A percentile compares a stretch with the other conserved stretches of the same genome.
Evolutionary conservation across 2,797 vertebrate genomes (phyloP).

Genomic region (Pygocentrus nattereri): DNA sequence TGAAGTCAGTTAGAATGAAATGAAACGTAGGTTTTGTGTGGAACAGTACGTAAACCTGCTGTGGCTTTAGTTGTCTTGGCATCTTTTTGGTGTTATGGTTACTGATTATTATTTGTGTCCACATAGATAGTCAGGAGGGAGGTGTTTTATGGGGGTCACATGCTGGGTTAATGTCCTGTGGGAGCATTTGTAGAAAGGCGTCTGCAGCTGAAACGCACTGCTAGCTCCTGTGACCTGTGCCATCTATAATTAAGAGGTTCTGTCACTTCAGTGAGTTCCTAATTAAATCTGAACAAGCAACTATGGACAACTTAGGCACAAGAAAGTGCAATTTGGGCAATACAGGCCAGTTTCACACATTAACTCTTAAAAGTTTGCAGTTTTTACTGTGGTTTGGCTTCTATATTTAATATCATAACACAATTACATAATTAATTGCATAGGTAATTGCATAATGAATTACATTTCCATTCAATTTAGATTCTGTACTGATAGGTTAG

Average conservation of each 20-base stretch:
- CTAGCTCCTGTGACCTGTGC: slow-evolving; percentile 73
- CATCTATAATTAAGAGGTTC: slow-evolving; percentile 77
- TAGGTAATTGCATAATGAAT: background rate
- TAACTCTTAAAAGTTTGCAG: background rate
- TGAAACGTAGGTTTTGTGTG: background rate
- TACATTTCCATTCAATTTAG: no score
- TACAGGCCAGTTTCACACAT: background rate
- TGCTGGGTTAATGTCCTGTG: slow-evolving; percentile 73
- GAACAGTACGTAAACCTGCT: background rate
- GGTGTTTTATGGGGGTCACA: slow-evolving; percentile 77
- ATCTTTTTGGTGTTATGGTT: slow-evolving; percentile 31
- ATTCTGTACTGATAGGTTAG: no score
- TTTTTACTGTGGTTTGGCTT: background rate
- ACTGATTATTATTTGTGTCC: slow-evolving; percentile 62
- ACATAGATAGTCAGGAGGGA: slow-evolving; percentile 69
- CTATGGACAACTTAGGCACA: slow-evolving; percentile 57
- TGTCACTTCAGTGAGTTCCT: slow-evolving; percentile 76
- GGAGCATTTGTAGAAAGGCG: slow-evolving; percentile 44
- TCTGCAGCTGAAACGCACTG: slow-evolving; percentile 55
- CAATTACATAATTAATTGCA: background rate
- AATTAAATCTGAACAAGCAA: slow-evolving; percentile 82
- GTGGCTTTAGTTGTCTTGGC: slow-evolving; percentile 58
- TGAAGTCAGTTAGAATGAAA: slow-evolving; percentile 1
- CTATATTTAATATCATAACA: background rate
- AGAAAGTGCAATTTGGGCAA: slow-evolving; percentile 69